Evolutionary conservation across 1,140 invertebrate species (phyloP), one percentile per base, ranked within the genome.

Genomic region (Panagrolaimus sp.): DNA sequence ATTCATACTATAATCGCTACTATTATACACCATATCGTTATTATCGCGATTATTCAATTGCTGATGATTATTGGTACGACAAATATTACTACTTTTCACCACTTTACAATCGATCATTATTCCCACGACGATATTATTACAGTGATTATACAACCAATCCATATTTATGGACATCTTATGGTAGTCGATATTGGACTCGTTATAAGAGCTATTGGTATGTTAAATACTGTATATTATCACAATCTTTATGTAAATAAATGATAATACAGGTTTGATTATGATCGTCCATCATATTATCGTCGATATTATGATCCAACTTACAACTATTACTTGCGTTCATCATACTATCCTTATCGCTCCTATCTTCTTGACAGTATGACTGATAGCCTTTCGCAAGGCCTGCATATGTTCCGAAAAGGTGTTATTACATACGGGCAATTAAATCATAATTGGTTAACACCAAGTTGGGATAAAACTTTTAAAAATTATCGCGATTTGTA

Each of bases 401-500:
- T 69, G 48, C n/a, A 45, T 69, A 20, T 61, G 46, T 70, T 14
- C 38, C 68, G 68, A 31, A 51, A 70, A 45, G 68, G 68, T 11
- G n/a, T 42, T 57, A 70, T 70, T 16, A 70, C 43, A 27, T 70
- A 69, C 57, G 25, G 25, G 13, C 27, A 69, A 69, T 61, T 70
- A 38, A 69, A 69, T 43, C 43, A 46, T 31, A 51, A 45, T 43
- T 70, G 57, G 27, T 23, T 66, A 16, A 65, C 27, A 20, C 53
- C 43, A 51, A 43, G n/a, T 25, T 70, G 68, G 68, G 68, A 70
- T 45, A 67, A 70, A 70, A 38, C 16, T 57, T 70, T 47, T 43
- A 70, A 70, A 63, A 42, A 66, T 27, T 53, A 48, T 42, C 23
- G 42, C 16, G 27, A 45, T 42, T 61, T 70, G 42, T 63, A 66